Base-by-base conservation (phyloP, 2,797 vertebrate species). In the Melanotaenia pygmaea region DNA sequence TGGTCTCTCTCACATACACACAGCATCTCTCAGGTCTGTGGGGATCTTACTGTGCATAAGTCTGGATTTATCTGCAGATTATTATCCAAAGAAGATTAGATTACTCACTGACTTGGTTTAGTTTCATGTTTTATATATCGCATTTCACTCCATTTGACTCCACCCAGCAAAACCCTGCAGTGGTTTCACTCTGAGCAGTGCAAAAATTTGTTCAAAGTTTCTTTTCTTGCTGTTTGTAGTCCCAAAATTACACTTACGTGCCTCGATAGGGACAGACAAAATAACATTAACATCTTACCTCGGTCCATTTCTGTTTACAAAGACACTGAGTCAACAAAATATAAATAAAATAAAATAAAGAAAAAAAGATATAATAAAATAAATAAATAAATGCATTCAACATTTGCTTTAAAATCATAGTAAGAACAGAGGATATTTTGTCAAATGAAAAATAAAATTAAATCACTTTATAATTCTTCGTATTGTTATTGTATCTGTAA, bases 71-170 rank as follows among this genome's bases (percentile, higher is more conserved):
- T 81, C 58, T 63, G 64, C 71, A 67, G 13, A 45, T 73, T 81
- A 68, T 72, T 63, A 40, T 77, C 50, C 20, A 0, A 24, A 40
- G 47, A 43, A 66, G 67, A 86, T 84, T 79, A 81, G 65, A 88
- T 88, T 71, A 70, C 74, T 69, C 65, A 64, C 74, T 82, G 84
- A 79, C 77, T 83, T 85, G 74, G 57, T 88, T 88, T 76, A 75
- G 60, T 85, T 85, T 76, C 70, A 43, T 72, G 43, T 32, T 65
- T 73, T 34, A 72, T 58, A 67, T 65, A 26, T 47, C 67, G 32
- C 10, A 51, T 57, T 16, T 63, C 34, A 12, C 51, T 66, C 61
- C 63, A 79, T 51, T 61, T 53, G 59, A 18, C 40, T 59, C 45
- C 51, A 1, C 77, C 63, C 67, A 50, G 26, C 1, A 5, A 24